These are phyloP conservation scores for Phacellophora camtschatica DNA, from an alignment of 30 jellyfish, hydroid and myxozoan genomes.

Conservation along the genomic window DNA sequence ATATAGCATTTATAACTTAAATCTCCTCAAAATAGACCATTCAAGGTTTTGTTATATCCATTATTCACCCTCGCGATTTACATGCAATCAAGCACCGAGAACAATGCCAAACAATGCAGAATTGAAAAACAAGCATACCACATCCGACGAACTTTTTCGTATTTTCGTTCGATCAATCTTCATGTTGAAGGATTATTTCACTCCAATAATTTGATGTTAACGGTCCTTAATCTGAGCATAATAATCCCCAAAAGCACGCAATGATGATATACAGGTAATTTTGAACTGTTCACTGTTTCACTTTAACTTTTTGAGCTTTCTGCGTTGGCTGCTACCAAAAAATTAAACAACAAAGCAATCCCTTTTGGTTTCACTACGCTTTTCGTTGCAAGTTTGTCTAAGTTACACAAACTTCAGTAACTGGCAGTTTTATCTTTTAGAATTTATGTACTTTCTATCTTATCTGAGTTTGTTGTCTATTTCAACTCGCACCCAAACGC, in stretches of 20 bases:
- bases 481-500: too few species aligned
- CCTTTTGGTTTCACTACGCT: not conserved
- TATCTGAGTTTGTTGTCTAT: not conserved
- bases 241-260: not conserved
- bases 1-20: too few species aligned
- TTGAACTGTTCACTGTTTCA: not conserved
- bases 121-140: too few species aligned
- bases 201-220: not conserved
- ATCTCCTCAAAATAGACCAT: too few species aligned
- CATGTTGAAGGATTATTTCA: constrained; percentile 27
- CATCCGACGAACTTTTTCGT: constrained; percentile 89
- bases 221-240: not conserved
- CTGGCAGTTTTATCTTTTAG: not conserved
- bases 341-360: not conserved
- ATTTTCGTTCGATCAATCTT: constrained; percentile 89
- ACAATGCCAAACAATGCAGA: too few species aligned
- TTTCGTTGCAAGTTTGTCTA: not conserved
- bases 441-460: not conserved
- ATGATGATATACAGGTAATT: not conserved
- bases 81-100: too few species aligned
- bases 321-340: not conserved
- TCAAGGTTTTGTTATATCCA: too few species aligned
- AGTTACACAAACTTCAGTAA: not conserved
- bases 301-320: not conserved
- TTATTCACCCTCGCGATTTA: too few species aligned